Percentiles rank a stretch among this genome's conserved stretches.
Conservation (phyloP, 2,113 vertebrate species). For the Naja naja region DNA sequence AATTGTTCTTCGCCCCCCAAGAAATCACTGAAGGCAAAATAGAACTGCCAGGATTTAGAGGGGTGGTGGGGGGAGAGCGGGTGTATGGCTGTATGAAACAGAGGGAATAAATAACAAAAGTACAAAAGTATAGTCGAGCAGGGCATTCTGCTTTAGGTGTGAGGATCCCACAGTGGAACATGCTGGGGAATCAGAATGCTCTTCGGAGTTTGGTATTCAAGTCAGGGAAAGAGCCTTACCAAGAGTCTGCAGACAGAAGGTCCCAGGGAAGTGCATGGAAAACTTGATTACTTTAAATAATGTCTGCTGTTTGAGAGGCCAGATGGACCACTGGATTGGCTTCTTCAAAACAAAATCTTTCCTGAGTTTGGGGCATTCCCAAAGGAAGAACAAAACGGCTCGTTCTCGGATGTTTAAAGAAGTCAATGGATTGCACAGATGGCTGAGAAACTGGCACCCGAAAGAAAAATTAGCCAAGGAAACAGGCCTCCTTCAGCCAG, state of each 20-base stretch:
- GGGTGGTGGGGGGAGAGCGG: neutral
- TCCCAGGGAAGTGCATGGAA: constrained; percentile 16
- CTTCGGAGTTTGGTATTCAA: constrained; percentile 2
- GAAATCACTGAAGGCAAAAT: neutral
- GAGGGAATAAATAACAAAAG: neutral
- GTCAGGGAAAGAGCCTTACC: constrained; percentile 4
- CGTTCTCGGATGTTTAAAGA: neutral
- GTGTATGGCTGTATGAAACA: neutral
- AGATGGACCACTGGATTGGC: constrained; percentile 20
- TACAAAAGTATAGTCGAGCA: neutral
- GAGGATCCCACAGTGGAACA: neutral
- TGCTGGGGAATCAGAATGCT: neutral
- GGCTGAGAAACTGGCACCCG: neutral
- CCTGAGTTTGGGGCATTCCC: neutral
- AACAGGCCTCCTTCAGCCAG: neutral
- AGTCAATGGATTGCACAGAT: neutral
- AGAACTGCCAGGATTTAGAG: neutral
- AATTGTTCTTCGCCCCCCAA: neutral
- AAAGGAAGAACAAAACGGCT: neutral
- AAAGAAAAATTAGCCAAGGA: constrained; percentile 8
- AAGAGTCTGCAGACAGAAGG: constrained; percentile 17
- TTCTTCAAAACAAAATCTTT: neutral
- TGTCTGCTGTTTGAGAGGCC: constrained; percentile 11
- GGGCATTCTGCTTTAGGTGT: neutral
- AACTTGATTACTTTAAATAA: constrained; percentile 32